phyloP scores from a whole-genome alignment of 2,797 vertebrate species.

The Novumbra hubbsi region DNA sequence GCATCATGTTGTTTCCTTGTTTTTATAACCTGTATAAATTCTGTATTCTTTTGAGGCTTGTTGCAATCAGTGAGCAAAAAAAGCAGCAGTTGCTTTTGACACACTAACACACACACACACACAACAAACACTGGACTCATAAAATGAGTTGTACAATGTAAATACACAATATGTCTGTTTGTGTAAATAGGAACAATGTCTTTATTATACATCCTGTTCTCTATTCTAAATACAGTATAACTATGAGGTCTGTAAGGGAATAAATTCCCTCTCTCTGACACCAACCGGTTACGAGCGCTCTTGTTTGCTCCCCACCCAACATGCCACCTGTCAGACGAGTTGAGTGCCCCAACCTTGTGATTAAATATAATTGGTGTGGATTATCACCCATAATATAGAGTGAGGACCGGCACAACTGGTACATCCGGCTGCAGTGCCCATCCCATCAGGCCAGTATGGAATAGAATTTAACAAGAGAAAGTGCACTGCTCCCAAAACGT shows the following conservation, averaged over 20 bases:
- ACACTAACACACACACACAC: constrained; percentile 3
- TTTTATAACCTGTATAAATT: not conserved
- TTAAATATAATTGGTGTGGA: not conserved
- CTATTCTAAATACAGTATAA: not conserved
- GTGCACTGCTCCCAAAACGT: no score
- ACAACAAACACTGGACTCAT: not conserved
- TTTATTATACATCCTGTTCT: not conserved
- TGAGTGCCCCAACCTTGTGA: not conserved
- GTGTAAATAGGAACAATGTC: not conserved
- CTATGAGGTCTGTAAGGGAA: not conserved
- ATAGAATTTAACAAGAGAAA: not conserved
- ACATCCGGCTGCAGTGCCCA: not conserved
- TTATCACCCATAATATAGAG: not conserved
- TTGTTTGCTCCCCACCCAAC: not conserved
- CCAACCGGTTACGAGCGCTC: not conserved
- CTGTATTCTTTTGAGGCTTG: not conserved
- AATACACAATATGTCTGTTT: not conserved
- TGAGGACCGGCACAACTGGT: not conserved
- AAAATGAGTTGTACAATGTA: not conserved
- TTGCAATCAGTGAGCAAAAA: not conserved
- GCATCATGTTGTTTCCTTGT: not conserved
- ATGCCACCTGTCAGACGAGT: not conserved
- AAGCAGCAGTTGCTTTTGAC: not conserved
- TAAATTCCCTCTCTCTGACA: not conserved
- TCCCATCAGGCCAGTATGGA: not conserved